Evolutionary conservation across 2,113 vertebrate genomes (phyloP).

Genomic region (Chamaea fasciata): DNA sequence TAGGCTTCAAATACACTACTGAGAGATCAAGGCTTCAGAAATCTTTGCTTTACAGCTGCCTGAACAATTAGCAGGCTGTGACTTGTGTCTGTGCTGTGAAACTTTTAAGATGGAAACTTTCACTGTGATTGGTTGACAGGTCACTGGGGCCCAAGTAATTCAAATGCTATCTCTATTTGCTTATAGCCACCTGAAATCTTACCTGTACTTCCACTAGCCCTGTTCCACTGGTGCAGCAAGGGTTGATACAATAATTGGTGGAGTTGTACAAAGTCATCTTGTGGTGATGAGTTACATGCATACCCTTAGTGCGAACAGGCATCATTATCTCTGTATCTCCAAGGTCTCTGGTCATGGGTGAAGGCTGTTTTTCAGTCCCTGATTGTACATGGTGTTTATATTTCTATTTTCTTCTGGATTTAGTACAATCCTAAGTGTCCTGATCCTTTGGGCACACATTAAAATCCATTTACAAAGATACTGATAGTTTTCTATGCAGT

Average conservation of each 20-base stretch:
- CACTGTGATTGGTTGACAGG: not conserved
- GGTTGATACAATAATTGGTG: not conserved
- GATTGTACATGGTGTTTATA: not conserved
- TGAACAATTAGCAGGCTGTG: not conserved
- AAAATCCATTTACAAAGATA: not conserved
- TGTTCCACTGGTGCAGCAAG: not conserved
- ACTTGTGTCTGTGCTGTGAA: not conserved
- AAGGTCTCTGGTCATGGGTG: not conserved
- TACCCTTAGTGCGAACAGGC: not conserved
- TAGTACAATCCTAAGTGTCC: not conserved
- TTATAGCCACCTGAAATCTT: not conserved
- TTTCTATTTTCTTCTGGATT: not conserved
- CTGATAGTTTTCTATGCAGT: not conserved
- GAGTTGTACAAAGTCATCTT: not conserved
- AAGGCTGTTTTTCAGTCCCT: not conserved
- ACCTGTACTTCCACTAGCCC: not conserved
- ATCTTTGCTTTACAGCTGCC: not conserved
- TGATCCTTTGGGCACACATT: not conserved
- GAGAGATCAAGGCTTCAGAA: not conserved
- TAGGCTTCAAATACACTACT: not conserved
- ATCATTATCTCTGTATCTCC: not conserved
- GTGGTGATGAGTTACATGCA: not conserved
- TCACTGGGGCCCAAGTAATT: not conserved
- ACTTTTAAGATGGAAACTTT: not conserved
- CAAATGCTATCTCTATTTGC: not conserved